These are phyloP conservation scores for Gasterosteus aculeatus DNA, from an alignment of 2,113 vertebrate species.

Conservation along the genomic window DNA sequence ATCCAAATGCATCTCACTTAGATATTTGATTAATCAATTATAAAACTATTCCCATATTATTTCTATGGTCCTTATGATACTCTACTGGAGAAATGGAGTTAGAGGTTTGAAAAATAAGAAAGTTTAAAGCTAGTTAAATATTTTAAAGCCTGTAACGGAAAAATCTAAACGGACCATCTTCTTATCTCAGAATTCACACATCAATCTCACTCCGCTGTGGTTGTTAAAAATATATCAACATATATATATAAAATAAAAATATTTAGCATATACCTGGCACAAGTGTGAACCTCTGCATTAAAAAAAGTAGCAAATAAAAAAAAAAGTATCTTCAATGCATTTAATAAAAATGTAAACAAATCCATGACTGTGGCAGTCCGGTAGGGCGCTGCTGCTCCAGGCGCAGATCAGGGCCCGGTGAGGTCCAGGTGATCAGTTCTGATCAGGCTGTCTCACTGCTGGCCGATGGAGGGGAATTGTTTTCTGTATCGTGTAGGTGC, in stretches of 20 bases:
- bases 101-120: slow-evolving; percentile 20
- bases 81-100: slow-evolving; percentile 14
- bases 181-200: not conserved
- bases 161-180: slow-evolving; percentile 4
- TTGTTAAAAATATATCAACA: slow-evolving; percentile 32
- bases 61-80: not conserved
- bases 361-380: slow-evolving; percentile 2
- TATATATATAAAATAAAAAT: slow-evolving; percentile 17
- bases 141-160: not conserved
- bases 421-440: not conserved
- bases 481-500: slow-evolving; percentile 74
- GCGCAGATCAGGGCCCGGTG: not conserved
- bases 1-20: slow-evolving; percentile 23
- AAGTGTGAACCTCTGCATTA: slow-evolving; percentile 13
- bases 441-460: slow-evolving; percentile 78
- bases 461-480: slow-evolving; percentile 73
- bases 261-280: slow-evolving; percentile 20
- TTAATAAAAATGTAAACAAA: slow-evolving; percentile 46
- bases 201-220: slow-evolving; percentile 13
- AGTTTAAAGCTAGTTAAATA: slow-evolving; percentile 29
- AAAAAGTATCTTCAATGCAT: slow-evolving; percentile 40
- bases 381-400: not conserved
- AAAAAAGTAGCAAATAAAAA: slow-evolving; percentile 24
- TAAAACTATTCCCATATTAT: slow-evolving; percentile 35
- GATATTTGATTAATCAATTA: slow-evolving; percentile 15